Percentiles rank a stretch among this genome's conserved stretches.
Conservation (phyloP, 2,888 invertebrate species). For the Idaea straminata region DNA sequence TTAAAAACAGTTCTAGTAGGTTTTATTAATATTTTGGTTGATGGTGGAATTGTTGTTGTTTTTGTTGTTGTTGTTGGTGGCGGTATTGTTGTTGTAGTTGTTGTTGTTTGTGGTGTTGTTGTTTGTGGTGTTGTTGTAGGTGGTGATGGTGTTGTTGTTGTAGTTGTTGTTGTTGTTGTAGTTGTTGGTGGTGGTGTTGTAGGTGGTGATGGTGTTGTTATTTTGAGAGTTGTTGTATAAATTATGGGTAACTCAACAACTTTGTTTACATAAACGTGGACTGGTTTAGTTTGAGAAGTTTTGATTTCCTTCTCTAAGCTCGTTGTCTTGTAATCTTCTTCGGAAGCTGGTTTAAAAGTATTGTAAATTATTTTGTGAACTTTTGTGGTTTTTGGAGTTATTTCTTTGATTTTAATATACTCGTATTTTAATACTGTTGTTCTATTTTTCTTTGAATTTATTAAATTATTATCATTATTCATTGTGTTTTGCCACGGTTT, state of each 20-base stretch:
- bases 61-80: too few relatives aligned
- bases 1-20: neutral
- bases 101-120: too few relatives aligned
- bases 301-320: neutral
- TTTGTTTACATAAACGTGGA: neutral
- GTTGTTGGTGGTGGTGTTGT: neutral
- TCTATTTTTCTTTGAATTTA: neutral
- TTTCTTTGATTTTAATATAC: neutral
- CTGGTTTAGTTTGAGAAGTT: neutral
- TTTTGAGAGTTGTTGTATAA: neutral
- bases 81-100: neutral
- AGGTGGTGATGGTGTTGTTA: too few relatives aligned
- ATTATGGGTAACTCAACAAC: neutral
- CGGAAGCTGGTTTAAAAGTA: slow-evolving; percentile 1
- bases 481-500: neutral
- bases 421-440: neutral
- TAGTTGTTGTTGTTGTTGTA: neutral
- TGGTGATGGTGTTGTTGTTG: neutral
- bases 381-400: neutral
- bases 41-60: neutral
- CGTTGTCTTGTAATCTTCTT: neutral
- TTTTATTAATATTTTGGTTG: neutral
- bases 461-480: neutral
- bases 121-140: neutral
- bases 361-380: neutral